Evolutionary conservation across 1,140 invertebrate species (phyloP), one percentile per base, ranked within the genome.

Genomic region (Elysia chlorotica): DNA sequence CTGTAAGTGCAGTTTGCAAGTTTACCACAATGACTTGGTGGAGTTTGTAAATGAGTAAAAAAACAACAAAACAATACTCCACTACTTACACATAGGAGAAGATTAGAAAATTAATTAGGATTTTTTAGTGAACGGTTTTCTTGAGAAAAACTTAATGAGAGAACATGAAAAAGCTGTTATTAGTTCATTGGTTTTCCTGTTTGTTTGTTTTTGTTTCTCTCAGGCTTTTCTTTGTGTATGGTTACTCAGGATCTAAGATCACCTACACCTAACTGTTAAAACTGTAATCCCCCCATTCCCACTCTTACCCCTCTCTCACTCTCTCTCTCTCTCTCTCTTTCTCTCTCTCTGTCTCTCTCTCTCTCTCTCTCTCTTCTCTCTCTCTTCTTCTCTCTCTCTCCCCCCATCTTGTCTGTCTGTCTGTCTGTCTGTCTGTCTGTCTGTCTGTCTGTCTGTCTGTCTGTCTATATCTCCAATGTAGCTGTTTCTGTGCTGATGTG

Each of bases 1-100:
- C 79, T 72, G 81, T 78, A 31, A 25, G 53, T 38, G 4, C 30
- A 19, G 5, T 31, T 30, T 6, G 10, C 3, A 10, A 53, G 25
- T 59, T 70, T 6, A 2, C 23, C 2, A 37, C 2, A 4, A 35
- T 70, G 4, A 57, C 37, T 57, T 59, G 4, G 19, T 57, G 10
- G 2, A 59, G 2, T 1, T 59, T 57, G 2, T 30, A 1, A 3
- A 14, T 17, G 2, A 6, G 2, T 31, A 30, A 5, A 5, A 41
- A 28, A n/a, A n/a, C 14, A 3, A 41, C 25, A 5, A 41, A 41
- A 37, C 3, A n/a, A n/a, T n/a, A n/a, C 17, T 41, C 38, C 17
- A 3, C 28, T 48, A 31, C 17, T 5, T 48, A 17, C 10, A 5
- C 4, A 65, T 4, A 25, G 19, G 4, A 36, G 23, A 37, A 21